Evolutionary conservation across 2,113 vertebrate genomes (phyloP), one percentile per base, ranked within the genome.

Genomic region (Ophiodon elongatus): DNA sequence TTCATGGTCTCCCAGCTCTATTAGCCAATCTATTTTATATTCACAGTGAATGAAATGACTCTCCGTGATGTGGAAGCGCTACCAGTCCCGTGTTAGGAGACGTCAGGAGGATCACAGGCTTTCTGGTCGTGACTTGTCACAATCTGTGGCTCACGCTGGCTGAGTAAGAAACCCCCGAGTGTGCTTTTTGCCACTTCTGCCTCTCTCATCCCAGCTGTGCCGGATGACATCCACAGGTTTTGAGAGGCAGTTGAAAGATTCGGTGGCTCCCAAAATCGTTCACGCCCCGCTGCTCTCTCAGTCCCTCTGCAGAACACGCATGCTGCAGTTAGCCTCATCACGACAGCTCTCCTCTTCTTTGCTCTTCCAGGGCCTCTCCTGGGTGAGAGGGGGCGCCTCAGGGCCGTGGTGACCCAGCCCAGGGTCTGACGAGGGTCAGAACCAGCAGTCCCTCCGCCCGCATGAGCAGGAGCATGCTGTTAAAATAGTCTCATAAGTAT

Each of bases 301-400:
- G 67, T 83, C 73, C 81, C 47, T 64, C 25, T 47, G 67, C 66
- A 76, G 65, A 65, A 45, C 52, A 25, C 67, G 65, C 47, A 65
- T 71, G 45, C 73, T 77, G 59, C 59, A 72, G 73, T 50, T 71
- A 76, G 59, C 47, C 47, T 83, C 81, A 59, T 72, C 67, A 77
- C 77, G 80, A 76, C 65, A 76, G 65, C 45, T 57, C 37, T 65
- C 27, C 29, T 47, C 47, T 11, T 67, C 52, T 37, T 74, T 4
- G 17, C 62, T 66, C 79, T 64, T 57, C 2, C 35, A 57, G 60
- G 15, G 47, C 47, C 37, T 71, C 8, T 14, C 14, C 2, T 23
- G 37, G 59, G 52, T 60, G 65, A 9, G 35, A 3, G 27, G 27
- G 35, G 27, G 10, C 2, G 19, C 54, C 54, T 78, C 9, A 47